Base-by-base conservation (phyloP, 37 sponge, comb jelly and placozoan species). In the Cliona cf. orientalis region DNA sequence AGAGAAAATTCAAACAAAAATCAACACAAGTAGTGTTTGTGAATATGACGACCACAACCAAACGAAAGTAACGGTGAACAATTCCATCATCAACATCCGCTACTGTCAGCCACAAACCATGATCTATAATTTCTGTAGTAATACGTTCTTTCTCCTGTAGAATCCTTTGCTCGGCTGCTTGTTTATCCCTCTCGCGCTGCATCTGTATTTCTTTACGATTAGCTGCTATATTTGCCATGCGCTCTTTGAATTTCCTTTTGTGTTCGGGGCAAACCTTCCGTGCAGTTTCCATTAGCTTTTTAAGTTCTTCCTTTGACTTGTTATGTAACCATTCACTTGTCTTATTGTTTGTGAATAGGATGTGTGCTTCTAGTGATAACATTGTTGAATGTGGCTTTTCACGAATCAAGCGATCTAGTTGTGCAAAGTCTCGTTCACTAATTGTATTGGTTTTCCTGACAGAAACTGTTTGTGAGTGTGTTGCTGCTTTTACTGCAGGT, bases 391-490 rank as follows among this genome's bases (percentile, higher is more conserved):
- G 23, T 22, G 84, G 84, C 38, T 83, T 83, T 38, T 83, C 67
- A 26, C 75, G 3, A 32, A 75, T 34, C 4, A 74, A 29, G 19
- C 75, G 55, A 38, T 83, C 76, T 2, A 83, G 59, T 37, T 74
- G 46, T 2, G 69, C 84, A 66, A 83, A 84, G 42, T 75, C 76
- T 22, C 76, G 36, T 34, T 84, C 77, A 68, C 85, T 74, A 45
- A 75, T 75, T 0, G 58, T 58, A 43, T 84, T 84, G 32, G 76
- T 75, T 37, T 6, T 84, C 12, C 41, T 31, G 7, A 84, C 85
- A 46, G 76, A 49, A 22, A 3, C 5, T 1, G 85, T 84, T 56
- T 74, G 59, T 34, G 34, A 29, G 32, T 36, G 26, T 33, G 31
- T 29, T 2, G 35, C 53, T 49, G 9, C 53, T 19, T 9, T 19